A percentile compares a stretch with the other conserved stretches of the same genome.
phyloP scores from a whole-genome alignment of 2,113 vertebrate genomes.

The Onychostoma macrolepis region DNA sequence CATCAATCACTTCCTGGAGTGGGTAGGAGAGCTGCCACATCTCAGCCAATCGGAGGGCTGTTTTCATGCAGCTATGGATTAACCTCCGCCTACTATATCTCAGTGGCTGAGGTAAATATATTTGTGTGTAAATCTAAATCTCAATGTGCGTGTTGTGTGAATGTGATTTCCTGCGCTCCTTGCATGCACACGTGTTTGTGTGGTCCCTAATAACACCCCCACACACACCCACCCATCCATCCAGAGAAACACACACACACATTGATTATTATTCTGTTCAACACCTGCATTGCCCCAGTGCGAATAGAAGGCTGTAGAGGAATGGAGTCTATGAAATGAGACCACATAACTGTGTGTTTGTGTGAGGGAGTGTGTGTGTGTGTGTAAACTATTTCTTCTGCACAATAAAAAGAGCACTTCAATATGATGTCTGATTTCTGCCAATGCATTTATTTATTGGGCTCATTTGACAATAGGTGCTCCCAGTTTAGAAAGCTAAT shows the following conservation, averaged over 20 bases:
- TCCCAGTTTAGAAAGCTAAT: background rate
- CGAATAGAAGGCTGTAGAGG: slow-evolving; percentile 19
- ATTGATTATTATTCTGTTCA: slow-evolving; percentile 42
- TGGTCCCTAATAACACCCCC: background rate
- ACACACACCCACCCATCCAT: background rate
- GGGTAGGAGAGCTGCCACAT: slow-evolving; percentile 13
- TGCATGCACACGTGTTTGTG: background rate
- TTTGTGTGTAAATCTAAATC: slow-evolving; percentile 17
- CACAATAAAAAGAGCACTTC: background rate
- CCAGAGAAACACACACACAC: background rate
- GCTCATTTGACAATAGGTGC: background rate
- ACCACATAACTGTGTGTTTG: background rate
- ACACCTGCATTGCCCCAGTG: slow-evolving; percentile 37
- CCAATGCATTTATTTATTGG: background rate
- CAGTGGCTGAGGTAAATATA: slow-evolving; percentile 23
- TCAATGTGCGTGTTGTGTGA: background rate
- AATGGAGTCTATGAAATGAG: slow-evolving; percentile 43
- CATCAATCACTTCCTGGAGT: slow-evolving; percentile 36
- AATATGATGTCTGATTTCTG: background rate
- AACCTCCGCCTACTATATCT: slow-evolving; percentile 27
- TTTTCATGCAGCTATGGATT: slow-evolving; percentile 46
- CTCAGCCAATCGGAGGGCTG: slow-evolving; percentile 31
- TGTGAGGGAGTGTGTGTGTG: background rate
- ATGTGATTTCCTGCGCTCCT: background rate
- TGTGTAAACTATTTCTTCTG: background rate